Evolutionary conservation across 2,113 vertebrate genomes (phyloP), one percentile per base, ranked within the genome.

Genomic region (Caloenas nicobarica): DNA sequence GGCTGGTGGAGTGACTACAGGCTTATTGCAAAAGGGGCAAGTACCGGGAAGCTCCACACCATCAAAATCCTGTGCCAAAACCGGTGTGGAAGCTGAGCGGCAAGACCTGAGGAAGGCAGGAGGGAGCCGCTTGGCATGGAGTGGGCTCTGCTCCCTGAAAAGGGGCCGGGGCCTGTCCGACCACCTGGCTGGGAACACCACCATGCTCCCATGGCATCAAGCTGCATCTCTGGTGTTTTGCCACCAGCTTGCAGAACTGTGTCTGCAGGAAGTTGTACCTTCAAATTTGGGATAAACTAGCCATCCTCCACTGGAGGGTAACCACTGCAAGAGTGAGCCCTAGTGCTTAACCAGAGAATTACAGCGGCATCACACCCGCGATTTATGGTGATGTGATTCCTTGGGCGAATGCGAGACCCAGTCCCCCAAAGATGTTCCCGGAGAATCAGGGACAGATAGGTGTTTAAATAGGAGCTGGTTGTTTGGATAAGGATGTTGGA

Each of bases 351-450:
- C 40, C 48, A 50, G 42, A 87, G 84, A 87, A 80, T 46, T 69
- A 57, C 10, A 58, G 25, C 25, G 64, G 38, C 57, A n/a, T 54
- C 1, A 0, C 2, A 1, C 48, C 29, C 18, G 1, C 0, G 2
- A 3, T 56, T 81, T 18, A 81, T 29, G 60, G 44, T 34, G 69
- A 12, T 25, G 3, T 4, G 21, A 48, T n/a, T 69, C n/a, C 58
- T 34, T 56, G 33, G 7, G 7, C 5, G 2, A 8, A 38, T 40
- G 46, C 62, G 33, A 36, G 19, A 66, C 34, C 56, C 64, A 10
- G 26, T 62, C 23, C 25, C 28, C 36, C 18, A 53, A 5, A 79
- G 78, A 18, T 48, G 6, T 36, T 84, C 51, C 33, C 77, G 21
- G 31, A 31, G 38, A 91, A 46, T 25, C 42, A 62, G 54, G 15